Conservation (phyloP, 2,888 invertebrate genomes). For the Antheraea assamensis region DNA sequence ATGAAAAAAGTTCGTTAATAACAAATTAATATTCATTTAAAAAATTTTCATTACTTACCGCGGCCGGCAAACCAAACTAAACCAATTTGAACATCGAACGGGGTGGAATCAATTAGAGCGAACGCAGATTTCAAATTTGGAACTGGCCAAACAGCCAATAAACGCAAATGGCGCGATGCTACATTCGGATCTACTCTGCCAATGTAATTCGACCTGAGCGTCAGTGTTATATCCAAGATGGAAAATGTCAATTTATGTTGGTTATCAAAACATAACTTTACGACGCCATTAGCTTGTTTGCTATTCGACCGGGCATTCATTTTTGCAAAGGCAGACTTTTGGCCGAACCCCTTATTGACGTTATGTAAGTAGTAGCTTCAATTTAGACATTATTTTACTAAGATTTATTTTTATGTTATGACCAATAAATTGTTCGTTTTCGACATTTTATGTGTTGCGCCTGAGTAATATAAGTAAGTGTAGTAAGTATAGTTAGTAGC, state of each 20-base stretch:
- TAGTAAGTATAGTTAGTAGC: no score
- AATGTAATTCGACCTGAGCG: conserved; percentile 44
- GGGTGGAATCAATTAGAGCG: conserved; percentile 68
- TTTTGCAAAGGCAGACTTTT: conserved; percentile 58
- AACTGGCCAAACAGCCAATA: conserved; percentile 74
- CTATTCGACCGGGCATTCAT: conserved; percentile 56
- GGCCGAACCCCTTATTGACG: conserved; percentile 28
- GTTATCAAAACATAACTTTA: conserved; percentile 55
- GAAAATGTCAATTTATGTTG: conserved; percentile 44
- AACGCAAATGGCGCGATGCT: conserved; percentile 69
- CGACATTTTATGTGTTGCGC: not conserved
- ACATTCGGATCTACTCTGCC: conserved; percentile 54
- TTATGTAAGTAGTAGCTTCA: conserved; percentile 14
- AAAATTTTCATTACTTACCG: not conserved
- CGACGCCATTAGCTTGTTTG: conserved; percentile 70
- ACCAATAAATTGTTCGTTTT: conserved; percentile 19
- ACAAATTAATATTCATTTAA: conserved; percentile 9
- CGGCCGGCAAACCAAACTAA: conserved; percentile 12
- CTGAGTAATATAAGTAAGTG: not conserved
- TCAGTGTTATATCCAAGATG: conserved; percentile 23
- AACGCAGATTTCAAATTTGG: conserved; percentile 58
- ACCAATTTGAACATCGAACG: conserved; percentile 50
- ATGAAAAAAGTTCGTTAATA: conserved; percentile 1
- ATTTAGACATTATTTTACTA: conserved; percentile 19
- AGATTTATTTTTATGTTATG: conserved; percentile 17